These are phyloP conservation scores for Otus sunia DNA, from an alignment of 2,113 vertebrate genomes.

Conservation along the genomic window DNA sequence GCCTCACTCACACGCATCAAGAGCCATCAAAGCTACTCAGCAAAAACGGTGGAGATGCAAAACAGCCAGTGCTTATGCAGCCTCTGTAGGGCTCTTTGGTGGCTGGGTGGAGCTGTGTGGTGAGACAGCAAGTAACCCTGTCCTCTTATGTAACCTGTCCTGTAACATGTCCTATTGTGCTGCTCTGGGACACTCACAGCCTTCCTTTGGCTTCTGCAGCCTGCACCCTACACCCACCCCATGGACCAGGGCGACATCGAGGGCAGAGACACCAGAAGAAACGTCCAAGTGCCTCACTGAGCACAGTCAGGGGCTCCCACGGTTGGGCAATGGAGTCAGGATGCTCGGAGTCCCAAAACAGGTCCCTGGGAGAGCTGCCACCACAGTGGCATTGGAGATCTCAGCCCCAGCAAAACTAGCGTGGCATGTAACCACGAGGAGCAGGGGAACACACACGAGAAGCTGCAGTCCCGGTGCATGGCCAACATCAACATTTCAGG, in stretches of 20 bases:
- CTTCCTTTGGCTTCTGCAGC: background rate
- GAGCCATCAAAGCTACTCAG: background rate
- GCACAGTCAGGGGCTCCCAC: fast-evolving
- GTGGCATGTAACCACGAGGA: fast-evolving
- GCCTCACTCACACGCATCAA: background rate
- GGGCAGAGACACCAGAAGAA: background rate
- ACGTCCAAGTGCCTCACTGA: fast-evolving
- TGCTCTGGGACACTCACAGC: background rate
- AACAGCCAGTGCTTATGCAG: background rate
- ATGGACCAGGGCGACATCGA: fast-evolving
- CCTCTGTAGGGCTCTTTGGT: background rate
- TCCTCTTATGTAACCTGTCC: background rate
- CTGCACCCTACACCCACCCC: background rate
- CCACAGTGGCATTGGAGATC: fast-evolving
- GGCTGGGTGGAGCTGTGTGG: background rate
- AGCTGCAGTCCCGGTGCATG: fast-evolving
- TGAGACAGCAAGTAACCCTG: background rate
- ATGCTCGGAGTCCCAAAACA: background rate
- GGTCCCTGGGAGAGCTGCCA: background rate
- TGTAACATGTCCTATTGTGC: fast-evolving
- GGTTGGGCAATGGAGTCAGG: fast-evolving
- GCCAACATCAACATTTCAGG: fast-evolving
- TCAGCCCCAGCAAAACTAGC: fast-evolving
- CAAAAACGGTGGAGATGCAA: background rate
- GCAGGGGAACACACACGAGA: fast-evolving